Conservation (phyloP, 53 echinoderm and acorn worm species). For the Crossaster papposus region DNA sequence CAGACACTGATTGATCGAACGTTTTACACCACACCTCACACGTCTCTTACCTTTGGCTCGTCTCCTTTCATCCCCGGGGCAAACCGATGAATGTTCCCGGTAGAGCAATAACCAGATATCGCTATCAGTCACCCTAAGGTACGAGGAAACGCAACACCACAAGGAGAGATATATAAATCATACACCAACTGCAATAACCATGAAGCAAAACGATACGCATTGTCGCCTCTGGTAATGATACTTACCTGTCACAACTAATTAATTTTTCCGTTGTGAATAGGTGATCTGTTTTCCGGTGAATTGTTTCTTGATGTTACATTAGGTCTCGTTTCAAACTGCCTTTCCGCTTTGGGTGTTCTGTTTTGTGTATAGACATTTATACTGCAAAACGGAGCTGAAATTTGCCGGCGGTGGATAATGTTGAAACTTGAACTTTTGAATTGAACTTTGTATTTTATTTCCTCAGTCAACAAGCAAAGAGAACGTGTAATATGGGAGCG, state of each 20-base stretch:
- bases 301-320: neutral
- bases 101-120: constrained; percentile 44
- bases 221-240: constrained; percentile 23
- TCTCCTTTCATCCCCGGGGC: neutral
- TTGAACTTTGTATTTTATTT: neutral
- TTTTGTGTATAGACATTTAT: neutral
- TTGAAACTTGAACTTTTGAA: neutral
- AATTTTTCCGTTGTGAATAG: neutral
- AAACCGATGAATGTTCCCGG: neutral
- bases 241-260: constrained; percentile 35
- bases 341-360: neutral
- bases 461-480: no score
- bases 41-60: neutral
- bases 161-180: constrained; percentile 31
- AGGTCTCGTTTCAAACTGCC: neutral
- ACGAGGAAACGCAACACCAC: constrained; percentile 19
- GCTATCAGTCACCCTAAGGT: constrained; percentile 16
- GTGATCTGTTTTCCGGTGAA: neutral
- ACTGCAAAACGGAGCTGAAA: no score
- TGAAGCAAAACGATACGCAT: constrained; percentile 33
- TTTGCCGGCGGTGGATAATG: neutral
- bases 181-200: constrained; percentile 46
- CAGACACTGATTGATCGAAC: neutral
- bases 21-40: neutral
- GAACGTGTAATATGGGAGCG: no score